Conservation (phyloP, 2,797 vertebrate genomes). For the Brachymystax lenok region DNA sequence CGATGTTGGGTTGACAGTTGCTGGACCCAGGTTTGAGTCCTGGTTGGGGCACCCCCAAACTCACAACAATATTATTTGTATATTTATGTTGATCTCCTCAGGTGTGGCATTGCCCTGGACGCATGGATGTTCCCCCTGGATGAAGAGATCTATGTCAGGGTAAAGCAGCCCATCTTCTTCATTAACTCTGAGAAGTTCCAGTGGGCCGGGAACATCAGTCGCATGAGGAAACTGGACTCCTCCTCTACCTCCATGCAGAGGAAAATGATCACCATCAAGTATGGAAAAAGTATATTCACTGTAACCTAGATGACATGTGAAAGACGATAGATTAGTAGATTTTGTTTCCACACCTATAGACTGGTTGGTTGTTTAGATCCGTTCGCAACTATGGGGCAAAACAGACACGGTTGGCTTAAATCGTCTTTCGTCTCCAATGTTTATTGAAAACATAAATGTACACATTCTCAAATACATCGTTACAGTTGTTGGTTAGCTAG, state of each 20-base stretch:
- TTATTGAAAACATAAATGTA: background rate
- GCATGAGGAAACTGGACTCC: conserved; percentile 83
- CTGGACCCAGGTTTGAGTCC: no score
- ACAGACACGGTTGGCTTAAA: no score
- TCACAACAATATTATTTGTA: background rate
- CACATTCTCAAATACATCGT: background rate
- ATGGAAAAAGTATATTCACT: background rate
- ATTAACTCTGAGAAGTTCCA: conserved; percentile 96
- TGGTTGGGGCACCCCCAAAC: background rate
- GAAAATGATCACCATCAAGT: conserved; percentile 98
- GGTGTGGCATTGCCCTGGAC: conserved; percentile 90
- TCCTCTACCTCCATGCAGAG: conserved; percentile 73
- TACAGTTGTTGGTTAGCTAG: no score
- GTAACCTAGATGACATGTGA: background rate
- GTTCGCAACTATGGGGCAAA: no score
- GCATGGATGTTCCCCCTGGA: conserved; percentile 91
- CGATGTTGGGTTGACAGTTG: no score
- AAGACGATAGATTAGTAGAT: background rate
- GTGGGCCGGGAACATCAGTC: conserved; percentile 82
- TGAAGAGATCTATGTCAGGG: conserved; percentile 78
- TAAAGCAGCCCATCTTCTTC: conserved; percentile 92
- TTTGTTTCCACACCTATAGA: background rate
- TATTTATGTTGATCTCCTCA: conserved; percentile 53
- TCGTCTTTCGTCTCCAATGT: no score
- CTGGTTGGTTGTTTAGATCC: no score